Evolutionary conservation across 2,113 vertebrate species (phyloP).

Genomic region (Gasterosteus nipponicus): DNA sequence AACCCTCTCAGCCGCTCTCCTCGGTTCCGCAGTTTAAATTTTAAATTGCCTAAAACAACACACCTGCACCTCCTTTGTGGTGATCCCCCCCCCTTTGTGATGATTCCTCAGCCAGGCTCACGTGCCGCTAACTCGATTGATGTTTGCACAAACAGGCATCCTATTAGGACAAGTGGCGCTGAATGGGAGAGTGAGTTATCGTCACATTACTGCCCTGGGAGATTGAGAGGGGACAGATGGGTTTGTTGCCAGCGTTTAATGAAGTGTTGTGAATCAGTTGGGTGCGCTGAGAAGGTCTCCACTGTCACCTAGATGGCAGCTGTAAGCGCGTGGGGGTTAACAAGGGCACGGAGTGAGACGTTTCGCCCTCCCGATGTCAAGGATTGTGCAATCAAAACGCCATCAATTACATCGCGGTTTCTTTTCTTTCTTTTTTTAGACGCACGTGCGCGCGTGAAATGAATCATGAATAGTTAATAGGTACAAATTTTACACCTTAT

Average conservation of each 20-base stretch:
- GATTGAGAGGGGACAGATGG: slow-evolving; percentile 72
- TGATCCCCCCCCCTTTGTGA: slow-evolving; percentile 46
- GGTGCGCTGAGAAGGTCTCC: slow-evolving; percentile 51
- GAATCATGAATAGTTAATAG: slow-evolving; percentile 22
- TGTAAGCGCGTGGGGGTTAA: slow-evolving; percentile 56
- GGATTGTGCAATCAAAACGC: slow-evolving; percentile 5
- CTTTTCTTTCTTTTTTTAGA: neutral
- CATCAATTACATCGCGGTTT: slow-evolving; percentile 10
- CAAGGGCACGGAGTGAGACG: slow-evolving; percentile 27
- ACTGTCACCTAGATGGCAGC: slow-evolving; percentile 41
- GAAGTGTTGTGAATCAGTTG: slow-evolving; percentile 69
- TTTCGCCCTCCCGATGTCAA: slow-evolving; percentile 24
- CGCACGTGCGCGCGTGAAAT: neutral
- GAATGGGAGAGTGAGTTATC: slow-evolving; percentile 73
- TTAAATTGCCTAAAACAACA: slow-evolving; percentile 42
- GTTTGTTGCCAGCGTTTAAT: slow-evolving; percentile 72
- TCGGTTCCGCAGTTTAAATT: slow-evolving; percentile 31
- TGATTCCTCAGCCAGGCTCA: slow-evolving; percentile 50
- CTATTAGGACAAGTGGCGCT: slow-evolving; percentile 74
- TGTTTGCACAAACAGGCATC: slow-evolving; percentile 71
- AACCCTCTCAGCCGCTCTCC: neutral
- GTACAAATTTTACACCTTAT: slow-evolving; percentile 14
- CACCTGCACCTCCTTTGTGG: slow-evolving; percentile 48
- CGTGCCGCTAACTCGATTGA: slow-evolving; percentile 60
- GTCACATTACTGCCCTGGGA: slow-evolving; percentile 73